A percentile compares a stretch with the other conserved stretches of the same genome.
Conservation (phyloP, 2,113 vertebrate genomes). For the Enhydra lutris region DNA sequence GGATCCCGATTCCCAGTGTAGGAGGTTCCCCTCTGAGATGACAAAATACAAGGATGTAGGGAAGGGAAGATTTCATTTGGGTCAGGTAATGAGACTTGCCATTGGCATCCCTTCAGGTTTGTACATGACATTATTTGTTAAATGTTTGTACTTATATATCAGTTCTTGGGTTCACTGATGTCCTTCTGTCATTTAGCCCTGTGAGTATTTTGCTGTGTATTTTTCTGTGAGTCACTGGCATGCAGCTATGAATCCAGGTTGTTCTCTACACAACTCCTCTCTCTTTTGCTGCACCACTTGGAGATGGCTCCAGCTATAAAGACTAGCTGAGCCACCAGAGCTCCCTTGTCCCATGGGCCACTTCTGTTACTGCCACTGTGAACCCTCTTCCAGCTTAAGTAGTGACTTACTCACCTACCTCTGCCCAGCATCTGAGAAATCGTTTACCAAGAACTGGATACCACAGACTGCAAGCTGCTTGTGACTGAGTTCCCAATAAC, state of each 20-base stretch:
- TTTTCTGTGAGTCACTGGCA: background rate
- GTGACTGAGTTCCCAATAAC: background rate
- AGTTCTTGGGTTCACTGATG: background rate
- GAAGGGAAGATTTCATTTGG: background rate
- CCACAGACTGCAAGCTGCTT: background rate
- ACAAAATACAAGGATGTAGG: background rate
- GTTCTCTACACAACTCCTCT: background rate
- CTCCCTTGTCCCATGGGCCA: background rate
- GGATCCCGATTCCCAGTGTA: background rate
- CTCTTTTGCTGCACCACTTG: background rate
- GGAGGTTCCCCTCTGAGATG: background rate
- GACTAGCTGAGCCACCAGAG: background rate
- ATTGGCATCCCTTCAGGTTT: background rate
- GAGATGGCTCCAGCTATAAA: background rate
- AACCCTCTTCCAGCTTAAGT: background rate
- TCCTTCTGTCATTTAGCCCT: background rate
- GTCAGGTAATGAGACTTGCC: background rate
- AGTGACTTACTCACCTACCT: conserved; percentile 39
- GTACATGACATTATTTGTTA: background rate
- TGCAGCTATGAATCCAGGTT: background rate
- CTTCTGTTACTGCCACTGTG: background rate
- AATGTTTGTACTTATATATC: background rate
- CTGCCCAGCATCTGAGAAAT: conserved; percentile 1
- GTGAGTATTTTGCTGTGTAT: background rate
- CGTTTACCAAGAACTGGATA: background rate